Percentiles rank a stretch among this genome's conserved stretches.
Conservation (phyloP, 2,797 vertebrate genomes). For the Phoeniculus purpureus region DNA sequence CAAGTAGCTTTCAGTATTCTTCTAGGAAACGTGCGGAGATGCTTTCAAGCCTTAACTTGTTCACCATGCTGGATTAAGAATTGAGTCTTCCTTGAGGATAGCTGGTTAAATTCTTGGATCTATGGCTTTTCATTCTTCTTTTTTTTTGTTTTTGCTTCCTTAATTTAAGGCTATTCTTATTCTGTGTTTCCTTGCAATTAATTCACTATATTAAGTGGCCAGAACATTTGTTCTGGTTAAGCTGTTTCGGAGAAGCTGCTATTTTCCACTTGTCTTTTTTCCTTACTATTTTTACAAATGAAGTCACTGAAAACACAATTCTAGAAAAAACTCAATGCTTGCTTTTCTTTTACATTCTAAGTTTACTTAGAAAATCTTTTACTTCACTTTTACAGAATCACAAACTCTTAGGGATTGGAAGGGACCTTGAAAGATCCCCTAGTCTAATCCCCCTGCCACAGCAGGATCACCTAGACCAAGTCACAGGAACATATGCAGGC, state of each 20-base stretch:
- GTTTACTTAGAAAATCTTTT: not conserved
- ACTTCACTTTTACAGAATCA: no score
- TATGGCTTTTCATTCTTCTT: not conserved
- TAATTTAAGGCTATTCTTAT: not conserved
- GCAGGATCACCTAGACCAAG: no score
- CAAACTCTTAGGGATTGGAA: no score
- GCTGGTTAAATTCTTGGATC: not conserved
- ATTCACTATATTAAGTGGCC: not conserved
- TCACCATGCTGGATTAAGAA: not conserved
- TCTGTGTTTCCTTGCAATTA: not conserved
- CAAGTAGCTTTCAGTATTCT: not conserved
- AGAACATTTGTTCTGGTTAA: not conserved
- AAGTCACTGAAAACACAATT: not conserved
- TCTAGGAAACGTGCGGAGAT: not conserved
- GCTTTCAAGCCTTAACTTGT: conserved; percentile 1
- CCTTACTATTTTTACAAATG: not conserved
- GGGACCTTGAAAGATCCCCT: no score
- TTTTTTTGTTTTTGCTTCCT: not conserved
- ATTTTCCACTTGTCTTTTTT: not conserved
- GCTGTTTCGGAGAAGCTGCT: not conserved
- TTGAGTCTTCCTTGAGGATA: not conserved
- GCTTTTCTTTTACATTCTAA: not conserved
- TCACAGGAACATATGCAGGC: no score
- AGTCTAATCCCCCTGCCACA: no score
- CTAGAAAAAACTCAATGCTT: not conserved